A percentile compares a stretch with the other conserved stretches of the same genome.
phyloP scores from a whole-genome alignment of 2,888 invertebrate species.

The Luperina nickerlii region DNA sequence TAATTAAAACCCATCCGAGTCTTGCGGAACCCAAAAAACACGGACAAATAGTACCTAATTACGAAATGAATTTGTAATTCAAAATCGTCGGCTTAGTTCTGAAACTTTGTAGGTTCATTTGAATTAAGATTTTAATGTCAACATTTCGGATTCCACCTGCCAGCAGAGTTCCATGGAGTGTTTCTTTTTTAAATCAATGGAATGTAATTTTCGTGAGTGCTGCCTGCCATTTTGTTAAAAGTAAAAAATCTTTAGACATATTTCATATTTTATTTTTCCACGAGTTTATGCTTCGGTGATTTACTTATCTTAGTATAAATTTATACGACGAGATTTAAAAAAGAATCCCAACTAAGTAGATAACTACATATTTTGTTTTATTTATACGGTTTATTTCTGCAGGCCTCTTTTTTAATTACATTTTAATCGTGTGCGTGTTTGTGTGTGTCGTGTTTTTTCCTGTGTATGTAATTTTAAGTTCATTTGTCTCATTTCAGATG shows the following conservation, averaged over 20 bases:
- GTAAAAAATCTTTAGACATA: constrained; percentile 27
- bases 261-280: constrained; percentile 27
- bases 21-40: neutral
- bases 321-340: neutral
- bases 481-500: neutral
- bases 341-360: neutral
- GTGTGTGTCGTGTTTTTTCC: too few relatives aligned
- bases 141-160: constrained; percentile 14
- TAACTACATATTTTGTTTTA: neutral
- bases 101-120: constrained; percentile 18
- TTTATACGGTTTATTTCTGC: neutral
- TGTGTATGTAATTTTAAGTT: neutral
- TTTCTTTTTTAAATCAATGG: constrained; percentile 42
- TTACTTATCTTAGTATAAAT: constrained; percentile 9
- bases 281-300: constrained; percentile 15
- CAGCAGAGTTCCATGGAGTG: neutral
- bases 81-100: constrained; percentile 3
- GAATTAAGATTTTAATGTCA: constrained; percentile 30
- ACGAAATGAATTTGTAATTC: constrained; percentile 31
- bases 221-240: constrained; percentile 41
- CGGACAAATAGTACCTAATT: neutral
- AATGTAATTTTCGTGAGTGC: constrained; percentile 52
- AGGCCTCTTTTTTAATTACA: neutral
- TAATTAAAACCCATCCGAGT: neutral
- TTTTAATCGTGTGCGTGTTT: too few relatives aligned